phyloP scores from a whole-genome alignment of 2,888 invertebrate species.

The Watsonalla binaria region DNA sequence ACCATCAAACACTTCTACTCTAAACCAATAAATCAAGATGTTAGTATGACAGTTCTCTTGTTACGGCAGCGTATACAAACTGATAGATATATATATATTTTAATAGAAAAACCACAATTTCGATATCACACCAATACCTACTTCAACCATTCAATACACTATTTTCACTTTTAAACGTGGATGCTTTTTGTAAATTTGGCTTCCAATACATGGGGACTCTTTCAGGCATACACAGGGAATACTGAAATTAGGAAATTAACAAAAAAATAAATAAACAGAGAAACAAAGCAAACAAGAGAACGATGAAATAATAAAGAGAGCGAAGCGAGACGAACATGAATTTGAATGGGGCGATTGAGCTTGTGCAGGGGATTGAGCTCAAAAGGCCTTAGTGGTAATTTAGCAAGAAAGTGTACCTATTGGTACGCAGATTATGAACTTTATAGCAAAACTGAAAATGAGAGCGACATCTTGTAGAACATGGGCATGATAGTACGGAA shows the following conservation, averaged over 20 bases:
- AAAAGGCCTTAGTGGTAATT: background rate
- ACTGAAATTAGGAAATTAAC: conserved; percentile 67
- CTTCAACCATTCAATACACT: conserved; percentile 78
- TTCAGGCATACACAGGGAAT: conserved; percentile 77
- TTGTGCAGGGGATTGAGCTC: background rate
- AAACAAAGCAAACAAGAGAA: conserved; percentile 32
- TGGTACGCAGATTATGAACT: background rate
- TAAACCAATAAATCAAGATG: conserved; percentile 29
- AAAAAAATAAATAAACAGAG: conserved; percentile 40
- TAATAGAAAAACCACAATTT: conserved; percentile 39
- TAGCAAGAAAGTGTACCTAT: background rate
- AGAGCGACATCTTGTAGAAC: conserved; percentile 6
- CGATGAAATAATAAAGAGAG: conserved; percentile 16
- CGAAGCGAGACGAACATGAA: background rate
- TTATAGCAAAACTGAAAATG: background rate
- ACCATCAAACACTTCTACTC: conserved; percentile 71
- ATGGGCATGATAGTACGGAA: conserved; percentile 50
- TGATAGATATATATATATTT: conserved; percentile 12
- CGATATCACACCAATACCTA: conserved; percentile 59
- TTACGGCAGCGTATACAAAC: conserved; percentile 37
- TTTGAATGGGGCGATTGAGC: background rate
- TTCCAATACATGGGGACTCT: conserved; percentile 78
- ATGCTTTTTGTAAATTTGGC: conserved; percentile 77
- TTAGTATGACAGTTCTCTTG: conserved; percentile 31
- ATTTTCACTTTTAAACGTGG: conserved; percentile 79